Percentiles rank a stretch among this genome's conserved stretches.
Conservation (phyloP, 2,113 vertebrate genomes). For the Varanus komodoensis region DNA sequence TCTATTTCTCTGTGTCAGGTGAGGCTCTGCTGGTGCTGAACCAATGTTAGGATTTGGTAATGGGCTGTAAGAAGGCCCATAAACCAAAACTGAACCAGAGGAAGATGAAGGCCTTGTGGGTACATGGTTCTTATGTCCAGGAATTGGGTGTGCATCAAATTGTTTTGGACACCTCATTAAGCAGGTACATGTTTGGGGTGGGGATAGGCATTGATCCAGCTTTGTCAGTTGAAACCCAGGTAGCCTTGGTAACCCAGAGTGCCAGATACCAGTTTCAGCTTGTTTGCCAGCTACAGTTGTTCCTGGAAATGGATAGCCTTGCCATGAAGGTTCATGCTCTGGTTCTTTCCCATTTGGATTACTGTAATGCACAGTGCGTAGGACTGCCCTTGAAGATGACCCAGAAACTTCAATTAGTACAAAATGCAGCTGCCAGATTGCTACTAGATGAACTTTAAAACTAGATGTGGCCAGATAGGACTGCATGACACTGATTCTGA, state of each 20-base stretch:
- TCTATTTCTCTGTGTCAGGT: neutral
- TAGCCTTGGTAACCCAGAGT: neutral
- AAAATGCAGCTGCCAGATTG: neutral
- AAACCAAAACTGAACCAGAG: neutral
- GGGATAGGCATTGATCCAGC: neutral
- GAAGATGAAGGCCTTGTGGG: neutral
- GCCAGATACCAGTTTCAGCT: neutral
- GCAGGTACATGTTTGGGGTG: no score
- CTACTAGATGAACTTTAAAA: no score
- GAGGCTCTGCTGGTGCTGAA: neutral
- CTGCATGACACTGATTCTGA: neutral
- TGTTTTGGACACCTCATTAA: neutral
- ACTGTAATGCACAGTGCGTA: neutral
- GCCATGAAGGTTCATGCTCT: neutral
- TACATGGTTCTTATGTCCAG: neutral
- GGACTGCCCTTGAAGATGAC: neutral
- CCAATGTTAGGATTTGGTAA: neutral
- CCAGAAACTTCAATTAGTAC: neutral
- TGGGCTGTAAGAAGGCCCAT: neutral
- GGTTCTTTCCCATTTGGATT: neutral
- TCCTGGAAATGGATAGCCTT: no score
- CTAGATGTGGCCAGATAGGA: no score
- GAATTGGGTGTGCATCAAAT: neutral
- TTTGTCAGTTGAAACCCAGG: neutral
- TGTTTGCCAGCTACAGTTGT: neutral